Base-by-base conservation (phyloP, 2,113 vertebrate species). In the Eira barbara region DNA sequence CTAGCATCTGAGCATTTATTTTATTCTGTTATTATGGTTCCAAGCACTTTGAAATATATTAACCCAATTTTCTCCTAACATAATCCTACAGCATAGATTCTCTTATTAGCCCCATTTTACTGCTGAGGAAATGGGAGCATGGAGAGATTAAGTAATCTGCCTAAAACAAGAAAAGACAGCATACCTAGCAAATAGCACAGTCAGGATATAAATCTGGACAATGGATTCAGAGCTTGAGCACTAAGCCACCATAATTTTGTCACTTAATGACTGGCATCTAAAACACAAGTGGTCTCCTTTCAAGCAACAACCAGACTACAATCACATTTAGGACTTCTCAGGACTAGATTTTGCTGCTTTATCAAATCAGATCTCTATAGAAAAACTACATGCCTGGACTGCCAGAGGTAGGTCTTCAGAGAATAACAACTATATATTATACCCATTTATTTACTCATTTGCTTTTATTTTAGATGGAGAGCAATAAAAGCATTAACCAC, bases 341-440 rank as follows among this genome's bases (percentile, higher is more conserved):
- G 13, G 49, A 78, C 31, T 59, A 74, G 6, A 15, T 21, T 84
- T 74, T 78, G n/a, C 29, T 94, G 23, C 31, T 88, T 91, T 88
- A 81, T 76, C 71, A 89, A 95, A 42, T 76, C 57, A 89, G 11
- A 92, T 89, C 59, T 89, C 65, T 86, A 95, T 78, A 95, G 42
- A 97, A 95, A 78, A 93, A 52, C 49, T 85, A 5, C 25, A 95
- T 71, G 25, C 4, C 27, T 95, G 3, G 49, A 81, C 42, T 73
- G 7, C 25, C 80, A 74, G 76, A 25, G 31, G 39, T 55, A 65
- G 55, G 9, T 55, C 61, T 73, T 94, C 39, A 84, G 29, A 92
- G 45, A 93, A 57, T n/a, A 93, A 90, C 8, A 95, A 61, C 8
- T 3, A 34, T 34, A 29, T 21, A 29, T 29, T 83, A 91, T 17